These are phyloP conservation scores for Caenorhabditis imperialis DNA, from an alignment of 2,888 invertebrate species.

Conservation along the genomic window DNA sequence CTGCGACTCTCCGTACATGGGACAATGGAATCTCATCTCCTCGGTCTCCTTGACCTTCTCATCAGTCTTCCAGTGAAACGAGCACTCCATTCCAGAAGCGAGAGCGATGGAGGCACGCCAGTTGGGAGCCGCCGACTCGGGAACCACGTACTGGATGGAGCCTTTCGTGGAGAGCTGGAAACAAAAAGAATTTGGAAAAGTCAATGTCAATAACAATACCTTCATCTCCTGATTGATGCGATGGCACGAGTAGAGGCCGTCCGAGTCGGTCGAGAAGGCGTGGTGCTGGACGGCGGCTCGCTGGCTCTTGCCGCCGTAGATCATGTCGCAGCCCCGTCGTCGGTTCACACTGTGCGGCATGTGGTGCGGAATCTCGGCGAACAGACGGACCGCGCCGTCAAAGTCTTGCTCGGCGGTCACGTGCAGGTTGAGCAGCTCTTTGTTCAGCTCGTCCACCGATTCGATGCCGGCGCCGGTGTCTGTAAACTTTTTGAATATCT, in stretches of 20 bases:
- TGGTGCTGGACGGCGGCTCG: conserved; percentile 38
- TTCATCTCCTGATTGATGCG: conserved; percentile 39
- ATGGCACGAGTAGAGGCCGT: conserved; percentile 48
- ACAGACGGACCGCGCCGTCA: conserved; percentile 41
- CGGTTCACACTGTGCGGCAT: conserved; percentile 2
- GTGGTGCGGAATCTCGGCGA: conserved; percentile 41
- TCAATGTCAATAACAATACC: no score
- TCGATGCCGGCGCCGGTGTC: background rate
- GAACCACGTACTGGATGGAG: conserved; percentile 33
- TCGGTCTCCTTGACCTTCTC: background rate
- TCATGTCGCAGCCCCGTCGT: background rate
- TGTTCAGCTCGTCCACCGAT: background rate
- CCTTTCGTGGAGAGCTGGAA: conserved; percentile 40
- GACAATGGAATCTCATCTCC: background rate
- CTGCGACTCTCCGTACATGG: background rate
- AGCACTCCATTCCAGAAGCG: conserved; percentile 29
- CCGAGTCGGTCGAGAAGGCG: conserved; percentile 39
- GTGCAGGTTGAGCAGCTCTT: conserved; percentile 16
- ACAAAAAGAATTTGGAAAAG: no score
- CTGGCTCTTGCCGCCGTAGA: conserved; percentile 37
- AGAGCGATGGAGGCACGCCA: conserved; percentile 32
- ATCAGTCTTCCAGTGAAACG: conserved; percentile 29
- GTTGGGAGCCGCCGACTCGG: conserved; percentile 36
- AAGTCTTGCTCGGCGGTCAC: conserved; percentile 20
- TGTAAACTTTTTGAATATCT: background rate